Evolutionary conservation across 2,888 invertebrate species (phyloP).

Genomic region (Oscheius sp.): DNA sequence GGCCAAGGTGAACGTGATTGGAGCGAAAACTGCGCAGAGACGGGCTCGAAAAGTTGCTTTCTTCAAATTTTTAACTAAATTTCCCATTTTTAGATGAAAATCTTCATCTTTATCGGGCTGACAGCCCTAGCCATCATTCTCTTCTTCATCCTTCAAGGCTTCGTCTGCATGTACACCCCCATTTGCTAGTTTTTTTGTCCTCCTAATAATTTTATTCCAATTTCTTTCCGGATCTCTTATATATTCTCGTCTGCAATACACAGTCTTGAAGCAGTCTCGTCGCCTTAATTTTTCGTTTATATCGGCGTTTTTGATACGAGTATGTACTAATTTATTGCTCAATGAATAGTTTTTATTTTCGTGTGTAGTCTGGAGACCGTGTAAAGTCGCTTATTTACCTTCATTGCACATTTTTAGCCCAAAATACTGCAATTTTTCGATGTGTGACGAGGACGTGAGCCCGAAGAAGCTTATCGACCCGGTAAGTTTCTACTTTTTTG

Average conservation of each 20-base stretch:
- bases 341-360: neutral
- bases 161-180: slow-evolving; percentile 54
- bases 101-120: slow-evolving; percentile 40
- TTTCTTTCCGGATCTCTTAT: slow-evolving; percentile 4
- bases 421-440: neutral
- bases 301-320: neutral
- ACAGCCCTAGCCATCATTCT: slow-evolving; percentile 43
- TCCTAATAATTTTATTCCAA: neutral
- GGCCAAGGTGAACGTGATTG: slow-evolving; percentile 53
- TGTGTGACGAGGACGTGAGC: neutral
- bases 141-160: slow-evolving; percentile 45
- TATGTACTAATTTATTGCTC: slow-evolving; percentile 11
- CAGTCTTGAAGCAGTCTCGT: neutral
- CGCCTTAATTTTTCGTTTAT: slow-evolving; percentile 14
- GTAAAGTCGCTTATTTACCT: neutral
- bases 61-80: neutral
- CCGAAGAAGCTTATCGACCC: neutral
- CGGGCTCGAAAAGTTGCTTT: slow-evolving; percentile 41
- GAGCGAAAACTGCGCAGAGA: slow-evolving; percentile 47
- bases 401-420: neutral
- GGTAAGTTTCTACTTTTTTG: neutral
- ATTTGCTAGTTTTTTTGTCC: slow-evolving; percentile 44
- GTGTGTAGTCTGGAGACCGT: neutral
- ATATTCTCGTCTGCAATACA: neutral
- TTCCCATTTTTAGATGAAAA: slow-evolving; percentile 43